phyloP scores from a whole-genome alignment of 2,113 vertebrate species.

The Gnathonemus longibarbis region DNA sequence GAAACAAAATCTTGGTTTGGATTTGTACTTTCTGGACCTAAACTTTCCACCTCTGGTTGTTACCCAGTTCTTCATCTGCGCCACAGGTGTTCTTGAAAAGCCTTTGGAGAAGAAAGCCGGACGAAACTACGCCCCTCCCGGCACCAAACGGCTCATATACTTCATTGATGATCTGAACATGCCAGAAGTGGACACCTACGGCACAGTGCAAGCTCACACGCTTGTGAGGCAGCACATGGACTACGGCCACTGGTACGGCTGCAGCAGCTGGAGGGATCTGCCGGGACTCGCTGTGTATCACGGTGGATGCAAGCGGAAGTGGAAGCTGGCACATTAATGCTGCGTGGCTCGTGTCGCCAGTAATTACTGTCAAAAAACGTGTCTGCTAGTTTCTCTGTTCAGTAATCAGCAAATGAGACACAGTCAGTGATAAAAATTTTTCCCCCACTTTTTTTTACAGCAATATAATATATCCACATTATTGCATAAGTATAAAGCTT shows the following conservation, averaged over 20 bases:
- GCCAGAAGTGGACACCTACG: slow-evolving; percentile 63
- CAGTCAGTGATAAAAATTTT: background rate
- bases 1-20: background rate
- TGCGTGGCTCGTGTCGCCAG: background rate
- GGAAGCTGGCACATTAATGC: background rate
- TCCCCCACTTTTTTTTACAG: background rate
- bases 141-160: slow-evolving; percentile 68
- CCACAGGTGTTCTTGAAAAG: slow-evolving; percentile 65
- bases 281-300: background rate
- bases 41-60: background rate
- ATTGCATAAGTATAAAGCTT: background rate
- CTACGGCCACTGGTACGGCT: slow-evolving; percentile 59
- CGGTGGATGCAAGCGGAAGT: background rate
- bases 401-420: background rate
- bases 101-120: slow-evolving; percentile 67
- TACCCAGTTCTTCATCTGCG: background rate
- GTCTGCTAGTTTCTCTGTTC: background rate
- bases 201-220: slow-evolving; percentile 66
- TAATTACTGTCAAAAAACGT: background rate
- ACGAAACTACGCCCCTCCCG: slow-evolving; percentile 63
- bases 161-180: slow-evolving; percentile 72
- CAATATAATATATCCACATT: background rate
- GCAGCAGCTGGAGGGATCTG: background rate
- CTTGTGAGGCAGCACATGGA: slow-evolving; percentile 68
- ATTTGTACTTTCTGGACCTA: background rate